Base-by-base conservation (phyloP, 2,113 vertebrate genomes). In the Vidua chalybeata region DNA sequence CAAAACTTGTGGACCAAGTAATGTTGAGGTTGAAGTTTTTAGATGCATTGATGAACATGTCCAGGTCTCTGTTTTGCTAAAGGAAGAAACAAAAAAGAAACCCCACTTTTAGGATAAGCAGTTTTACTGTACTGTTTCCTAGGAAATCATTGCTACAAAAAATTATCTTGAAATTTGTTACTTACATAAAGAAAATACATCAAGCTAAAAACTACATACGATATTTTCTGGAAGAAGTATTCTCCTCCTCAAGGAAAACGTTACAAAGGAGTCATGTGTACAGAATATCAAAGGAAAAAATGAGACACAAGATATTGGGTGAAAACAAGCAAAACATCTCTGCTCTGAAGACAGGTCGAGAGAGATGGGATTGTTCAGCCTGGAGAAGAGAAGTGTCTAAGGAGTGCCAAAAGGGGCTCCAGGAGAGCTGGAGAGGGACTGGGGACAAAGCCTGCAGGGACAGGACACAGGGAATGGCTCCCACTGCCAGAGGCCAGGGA, bases 21-120 rank as follows among this genome's bases (percentile, higher is more conserved):
- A 99, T 99, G 95, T 99, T 99, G 93, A 99, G 99, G 97, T 99
- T 99, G 97, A 99, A 99, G 97, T 99, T 99, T 97, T 99, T 99
- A 11, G 99, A 99, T 54, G 99, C 99, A 31, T 99, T 99, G 96
- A 99, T 99, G 95, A 99, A 99, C 99, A 99, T 99, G 95, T 99
- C 99, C 55, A 99, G 97, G 95, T 99, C 99, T 95, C 99, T 98
- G 95, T 99, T 99, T 97, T 99, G 99, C 99, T 99, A 59, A 94
- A 24, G 87, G 20, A 31, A 45, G 17, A 51, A 56, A 77, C 11
- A 74, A 93, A 78, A 72, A 30, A 62, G 3, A 76, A 76, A 87
- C 33, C 3, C 5, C 59, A 33, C 84, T 67, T 81, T 96, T 33
- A 95, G 68, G 21, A 56, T 13, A 64, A 71, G 35, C 10, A 28